Percentiles rank a stretch among this genome's conserved stretches.
Conservation (phyloP, 2,113 vertebrate genomes). For the Brachyistius frenatus region DNA sequence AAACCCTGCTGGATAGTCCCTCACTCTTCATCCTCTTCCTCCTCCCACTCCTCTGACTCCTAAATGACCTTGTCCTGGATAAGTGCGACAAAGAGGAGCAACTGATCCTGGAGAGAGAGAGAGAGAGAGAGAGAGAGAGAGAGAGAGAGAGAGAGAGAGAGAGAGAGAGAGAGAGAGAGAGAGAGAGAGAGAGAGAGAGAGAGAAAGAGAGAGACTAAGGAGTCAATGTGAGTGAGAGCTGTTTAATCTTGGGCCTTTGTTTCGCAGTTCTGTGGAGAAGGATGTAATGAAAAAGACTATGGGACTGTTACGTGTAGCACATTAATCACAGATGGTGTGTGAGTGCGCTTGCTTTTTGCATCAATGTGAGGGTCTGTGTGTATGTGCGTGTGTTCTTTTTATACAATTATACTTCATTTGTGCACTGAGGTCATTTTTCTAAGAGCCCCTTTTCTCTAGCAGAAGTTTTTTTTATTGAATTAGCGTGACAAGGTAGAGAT, state of each 20-base stretch:
- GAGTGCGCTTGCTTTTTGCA: not conserved
- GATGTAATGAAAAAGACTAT: constrained; percentile 63
- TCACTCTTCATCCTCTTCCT: constrained; percentile 33
- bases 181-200: no score
- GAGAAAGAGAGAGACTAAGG: constrained; percentile 70
- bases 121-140: constrained; percentile 55
- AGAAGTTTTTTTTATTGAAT: constrained; percentile 71
- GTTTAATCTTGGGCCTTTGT: constrained; percentile 77
- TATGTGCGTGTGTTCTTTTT: constrained; percentile 11
- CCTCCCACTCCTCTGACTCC: constrained; percentile 55
- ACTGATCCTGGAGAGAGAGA: constrained; percentile 53
- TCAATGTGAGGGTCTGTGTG: constrained; percentile 10
- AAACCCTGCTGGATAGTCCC: constrained; percentile 44
- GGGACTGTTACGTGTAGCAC: constrained; percentile 39
- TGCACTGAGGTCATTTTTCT: constrained; percentile 35
- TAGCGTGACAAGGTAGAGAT: constrained; percentile 58
- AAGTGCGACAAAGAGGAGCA: constrained; percentile 57
- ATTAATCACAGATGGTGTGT: constrained; percentile 60
- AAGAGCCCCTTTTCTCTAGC: constrained; percentile 9
- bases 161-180: constrained; percentile 68
- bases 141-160: constrained; percentile 57
- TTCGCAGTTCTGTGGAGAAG: constrained; percentile 54
- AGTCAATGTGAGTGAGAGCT: constrained; percentile 65
- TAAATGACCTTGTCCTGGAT: constrained; percentile 73
- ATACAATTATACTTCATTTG: constrained; percentile 21